phyloP scores from a whole-genome alignment of 2,888 invertebrate species.

The Drosophila neonasuta region DNA sequence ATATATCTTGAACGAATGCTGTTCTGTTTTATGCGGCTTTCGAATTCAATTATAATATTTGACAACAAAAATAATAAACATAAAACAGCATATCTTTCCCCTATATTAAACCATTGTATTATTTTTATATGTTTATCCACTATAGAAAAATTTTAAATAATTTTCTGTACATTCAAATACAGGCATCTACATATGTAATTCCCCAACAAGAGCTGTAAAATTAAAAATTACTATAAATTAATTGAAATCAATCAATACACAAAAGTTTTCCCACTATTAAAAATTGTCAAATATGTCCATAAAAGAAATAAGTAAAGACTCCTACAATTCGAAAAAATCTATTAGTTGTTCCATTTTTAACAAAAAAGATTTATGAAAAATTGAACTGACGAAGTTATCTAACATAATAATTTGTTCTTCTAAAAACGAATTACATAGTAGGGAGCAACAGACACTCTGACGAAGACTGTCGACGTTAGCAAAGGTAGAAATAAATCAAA shows the following conservation, averaged over 20 bases:
- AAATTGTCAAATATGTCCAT: slow-evolving; percentile 62
- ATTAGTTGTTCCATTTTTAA: slow-evolving; percentile 4
- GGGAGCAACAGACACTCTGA: slow-evolving; percentile 3
- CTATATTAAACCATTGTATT: no score
- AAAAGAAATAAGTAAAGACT: slow-evolving; percentile 59
- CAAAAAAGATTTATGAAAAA: slow-evolving; percentile 55
- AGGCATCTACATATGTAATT: no score
- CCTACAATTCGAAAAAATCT: slow-evolving; percentile 31
- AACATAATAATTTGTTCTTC: slow-evolving; percentile 71
- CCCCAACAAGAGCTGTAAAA: neutral
- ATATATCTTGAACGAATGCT: slow-evolving; percentile 3
- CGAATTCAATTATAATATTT: slow-evolving; percentile 38
- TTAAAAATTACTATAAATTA: slow-evolving; percentile 60
- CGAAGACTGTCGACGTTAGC: neutral
- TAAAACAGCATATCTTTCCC: no score
- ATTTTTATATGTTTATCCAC: no score
- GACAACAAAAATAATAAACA: slow-evolving; percentile 32
- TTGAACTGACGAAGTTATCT: slow-evolving; percentile 66
- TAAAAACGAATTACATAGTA: slow-evolving; percentile 22
- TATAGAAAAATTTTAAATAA: no score
- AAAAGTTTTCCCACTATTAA: slow-evolving; percentile 28
- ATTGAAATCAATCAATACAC: slow-evolving; percentile 60
- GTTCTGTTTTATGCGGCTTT: neutral
- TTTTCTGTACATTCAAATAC: no score
- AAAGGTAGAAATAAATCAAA: slow-evolving; percentile 54